Evolutionary conservation across 1,140 invertebrate species (phyloP), one percentile per base, ranked within the genome.

Genomic region (Ooceraea biroi): DNA sequence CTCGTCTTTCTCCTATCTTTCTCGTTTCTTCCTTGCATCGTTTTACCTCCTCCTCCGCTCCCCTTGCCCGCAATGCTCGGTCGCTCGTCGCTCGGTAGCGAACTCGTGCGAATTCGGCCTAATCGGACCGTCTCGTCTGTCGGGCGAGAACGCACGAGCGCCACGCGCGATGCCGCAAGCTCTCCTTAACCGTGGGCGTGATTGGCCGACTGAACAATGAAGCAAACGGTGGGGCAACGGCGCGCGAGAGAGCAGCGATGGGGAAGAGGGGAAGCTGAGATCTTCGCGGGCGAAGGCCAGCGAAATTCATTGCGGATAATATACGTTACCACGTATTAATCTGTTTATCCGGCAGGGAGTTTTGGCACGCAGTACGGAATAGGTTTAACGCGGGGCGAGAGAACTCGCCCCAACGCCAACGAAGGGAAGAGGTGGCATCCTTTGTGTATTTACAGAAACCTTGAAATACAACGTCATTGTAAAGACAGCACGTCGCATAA

Each of bases 141-240:
- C 82, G 77, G 83, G 50, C 78, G 69, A 83, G 68, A 85, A 85
- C 69, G 78, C 84, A 85, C 84, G 78, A 83, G n/a, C 80, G 80
- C 84, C 77, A 85, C 84, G 84, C 84, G 84, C 83, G 76, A 84
- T 84, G 83, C 83, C 63, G 77, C 83, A 66, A 84, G 83, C 83
- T 84, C 76, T 84, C 65, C 83, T 84, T 84, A 65, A 74, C 63
- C 73, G 71, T 78, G 80, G 83, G 85, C 85, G 83, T 63, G 63
- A 72, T 82, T 77, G 73, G 83, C 83, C 74, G 65, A 85, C 50
- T 85, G 80, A 72, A 84, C 77, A 78, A 85, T 88, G 82, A 86
- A 87, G 52, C 76, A 36, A 48, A 22, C 76, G 73, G 74, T 72
- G 72, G 72, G 76, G 68, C 69, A 73, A 41, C 68, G 30, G 57